Conservation (phyloP, 2,797 vertebrate genomes). For the Xerus rutilus region DNA sequence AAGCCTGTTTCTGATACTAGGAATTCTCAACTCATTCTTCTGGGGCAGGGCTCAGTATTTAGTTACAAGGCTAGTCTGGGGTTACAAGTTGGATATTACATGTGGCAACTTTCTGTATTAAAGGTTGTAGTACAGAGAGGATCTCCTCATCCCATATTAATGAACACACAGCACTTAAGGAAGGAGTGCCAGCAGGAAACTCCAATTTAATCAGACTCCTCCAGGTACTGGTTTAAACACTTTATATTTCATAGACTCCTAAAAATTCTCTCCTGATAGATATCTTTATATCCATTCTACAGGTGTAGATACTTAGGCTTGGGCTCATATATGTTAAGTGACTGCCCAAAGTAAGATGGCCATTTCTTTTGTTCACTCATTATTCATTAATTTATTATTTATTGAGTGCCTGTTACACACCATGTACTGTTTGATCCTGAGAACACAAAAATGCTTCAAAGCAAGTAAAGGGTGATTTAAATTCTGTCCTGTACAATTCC, state of each 20-base stretch:
- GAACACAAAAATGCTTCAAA: conserved; percentile 51
- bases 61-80: not conserved
- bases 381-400: conserved; percentile 59
- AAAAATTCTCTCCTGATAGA: not conserved
- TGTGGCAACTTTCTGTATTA: not conserved
- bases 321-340: not conserved
- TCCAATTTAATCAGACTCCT: not conserved
- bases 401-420: not conserved
- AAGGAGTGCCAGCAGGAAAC: not conserved
- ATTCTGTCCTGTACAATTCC: not conserved
- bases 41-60: not conserved
- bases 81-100: not conserved
- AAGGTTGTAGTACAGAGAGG: not conserved
- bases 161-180: not conserved
- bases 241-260: not conserved
- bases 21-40: not conserved
- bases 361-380: conserved; percentile 51
- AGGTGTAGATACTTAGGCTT: not conserved
- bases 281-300: not conserved
- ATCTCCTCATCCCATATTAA: not conserved
- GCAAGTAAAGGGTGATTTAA: conserved; percentile 12
- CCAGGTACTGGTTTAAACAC: not conserved
- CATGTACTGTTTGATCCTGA: not conserved
- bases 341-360: not conserved
- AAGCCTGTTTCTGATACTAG: not conserved